Base-by-base conservation (phyloP, 2,888 invertebrate species). In the Gastrophysa polygoni region DNA sequence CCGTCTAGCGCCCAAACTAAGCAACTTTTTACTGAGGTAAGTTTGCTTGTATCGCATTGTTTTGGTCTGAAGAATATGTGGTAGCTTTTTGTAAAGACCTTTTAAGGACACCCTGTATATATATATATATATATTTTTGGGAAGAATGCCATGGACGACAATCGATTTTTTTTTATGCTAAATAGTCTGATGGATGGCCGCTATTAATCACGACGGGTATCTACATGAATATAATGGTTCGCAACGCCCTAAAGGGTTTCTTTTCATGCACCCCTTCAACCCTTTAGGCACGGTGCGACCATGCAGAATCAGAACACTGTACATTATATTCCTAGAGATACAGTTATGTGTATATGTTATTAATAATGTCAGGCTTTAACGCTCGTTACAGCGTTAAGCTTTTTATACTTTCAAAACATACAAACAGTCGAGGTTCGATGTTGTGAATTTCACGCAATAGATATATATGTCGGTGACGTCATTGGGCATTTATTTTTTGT, bases 201-300 rank as follows among this genome's bases (percentile, higher is more conserved):
- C 71, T 67, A 73, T 73, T 73, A 73, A 73, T 73, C 73, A 73
- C 61, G 61, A 61, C 64, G 49, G 44, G 57, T 61, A 63, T 65
- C 61, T 64, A 67, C 65, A 68, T 65, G 70, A 71, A 73, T 69
- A 64, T 67, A 72, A 72, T 71, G 66, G 70, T 70, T 68, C 57
- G 63, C 63, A 64, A 65, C 64, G 67, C 68, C 71, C 69, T 67
- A 69, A 69, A 73, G 72, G 74, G 71, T 70, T 70, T 61, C 61
- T 61, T 61, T 67, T 68, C 62, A 63, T 63, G 62, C 59, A 58
- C 66, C 73, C 73, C 69, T 66, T 59, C 56, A 17, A 54, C 56
- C 61, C 59, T 68, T 73, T 71, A 71, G 71, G 57, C 69, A 71
- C 71, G 73, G 71, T 71, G 66, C 71, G 69, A 70, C 73, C 73